A percentile compares a stretch with the other conserved stretches of the same genome.
These are phyloP conservation scores for Himalopsyche anomala DNA, from an alignment of 2,888 invertebrate species.

Conservation along the genomic window DNA sequence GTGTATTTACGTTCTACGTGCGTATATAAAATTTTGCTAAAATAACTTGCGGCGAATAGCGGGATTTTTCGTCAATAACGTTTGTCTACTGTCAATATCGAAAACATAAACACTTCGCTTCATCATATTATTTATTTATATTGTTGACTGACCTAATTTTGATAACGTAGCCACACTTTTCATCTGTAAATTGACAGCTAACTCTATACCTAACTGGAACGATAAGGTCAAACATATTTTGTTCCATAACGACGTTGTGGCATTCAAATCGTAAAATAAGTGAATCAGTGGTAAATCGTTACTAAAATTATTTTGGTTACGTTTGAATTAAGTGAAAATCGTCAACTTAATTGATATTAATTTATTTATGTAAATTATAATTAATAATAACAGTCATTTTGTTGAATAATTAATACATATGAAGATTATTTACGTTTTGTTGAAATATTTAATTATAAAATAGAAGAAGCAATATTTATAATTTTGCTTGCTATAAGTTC, in stretches of 20 bases:
- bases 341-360: background rate
- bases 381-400: slow-evolving; percentile 17
- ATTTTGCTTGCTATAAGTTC: too few species aligned
- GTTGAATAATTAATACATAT: background rate
- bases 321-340: background rate
- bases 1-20: slow-evolving; percentile 34
- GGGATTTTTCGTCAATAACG: slow-evolving; percentile 6
- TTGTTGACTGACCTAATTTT: background rate
- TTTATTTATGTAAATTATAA: background rate
- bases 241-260: too few species aligned
- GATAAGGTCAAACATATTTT: too few species aligned
- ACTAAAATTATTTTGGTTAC: background rate
- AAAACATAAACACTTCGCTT: slow-evolving; percentile 10
- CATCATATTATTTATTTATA: slow-evolving; percentile 4
- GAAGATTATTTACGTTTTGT: slow-evolving; percentile 39
- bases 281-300: slow-evolving; percentile 25
- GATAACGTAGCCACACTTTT: too few species aligned
- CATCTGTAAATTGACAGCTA: too few species aligned
- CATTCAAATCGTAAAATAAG: slow-evolving; percentile 22
- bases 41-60: slow-evolving; percentile 27
- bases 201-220: too few species aligned
- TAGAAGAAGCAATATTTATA: too few species aligned
- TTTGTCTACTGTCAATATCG: slow-evolving; percentile 5
- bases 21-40: slow-evolving; percentile 17
- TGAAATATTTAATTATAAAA: background rate